These are phyloP conservation scores for Drosophila differens DNA, from an alignment of 2,888 invertebrate genomes.

Conservation along the genomic window DNA sequence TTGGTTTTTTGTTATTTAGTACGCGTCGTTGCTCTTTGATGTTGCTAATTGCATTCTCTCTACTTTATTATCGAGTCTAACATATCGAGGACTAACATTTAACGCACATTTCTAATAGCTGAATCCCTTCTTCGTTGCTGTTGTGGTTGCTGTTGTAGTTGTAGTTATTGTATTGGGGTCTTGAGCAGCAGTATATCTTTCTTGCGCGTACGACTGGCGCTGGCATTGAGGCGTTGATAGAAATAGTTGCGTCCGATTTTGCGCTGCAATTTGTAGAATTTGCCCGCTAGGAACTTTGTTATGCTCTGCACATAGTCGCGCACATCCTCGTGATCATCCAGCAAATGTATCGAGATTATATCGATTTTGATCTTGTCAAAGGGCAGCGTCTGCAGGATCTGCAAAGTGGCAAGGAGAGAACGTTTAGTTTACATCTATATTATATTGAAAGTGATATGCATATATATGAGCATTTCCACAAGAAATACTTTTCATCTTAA, in stretches of 20 bases:
- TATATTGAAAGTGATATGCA: too few relatives aligned
- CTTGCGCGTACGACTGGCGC: slow-evolving; percentile 83
- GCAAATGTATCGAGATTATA: slow-evolving; percentile 85
- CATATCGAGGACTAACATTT: slow-evolving; percentile 48
- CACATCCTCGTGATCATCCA: slow-evolving; percentile 82
- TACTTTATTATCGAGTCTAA: slow-evolving; percentile 39
- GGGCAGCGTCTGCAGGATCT: slow-evolving; percentile 85
- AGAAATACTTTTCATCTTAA: neutral
- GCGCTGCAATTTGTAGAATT: slow-evolving; percentile 84
- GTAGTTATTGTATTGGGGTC: slow-evolving; percentile 66
- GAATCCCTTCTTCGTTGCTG: slow-evolving; percentile 17
- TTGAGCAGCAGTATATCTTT: slow-evolving; percentile 82
- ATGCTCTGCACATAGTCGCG: slow-evolving; percentile 83
- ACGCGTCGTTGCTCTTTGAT: slow-evolving; percentile 9
- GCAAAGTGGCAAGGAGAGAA: neutral
- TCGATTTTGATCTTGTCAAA: slow-evolving; percentile 85
- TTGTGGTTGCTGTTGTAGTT: slow-evolving; percentile 30
- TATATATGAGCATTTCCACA: slow-evolving; percentile 1
- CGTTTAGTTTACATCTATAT: neutral
- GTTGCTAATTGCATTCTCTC: slow-evolving; percentile 35
- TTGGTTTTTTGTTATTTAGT: slow-evolving; percentile 20
- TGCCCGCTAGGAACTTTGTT: slow-evolving; percentile 84
- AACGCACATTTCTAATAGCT: slow-evolving; percentile 36
- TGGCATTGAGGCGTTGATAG: slow-evolving; percentile 82
- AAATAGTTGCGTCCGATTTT: slow-evolving; percentile 85